Percentiles rank a stretch among this genome's conserved stretches.
Conservation (phyloP, 2,888 invertebrate species). For the Amaurobius ferox region DNA sequence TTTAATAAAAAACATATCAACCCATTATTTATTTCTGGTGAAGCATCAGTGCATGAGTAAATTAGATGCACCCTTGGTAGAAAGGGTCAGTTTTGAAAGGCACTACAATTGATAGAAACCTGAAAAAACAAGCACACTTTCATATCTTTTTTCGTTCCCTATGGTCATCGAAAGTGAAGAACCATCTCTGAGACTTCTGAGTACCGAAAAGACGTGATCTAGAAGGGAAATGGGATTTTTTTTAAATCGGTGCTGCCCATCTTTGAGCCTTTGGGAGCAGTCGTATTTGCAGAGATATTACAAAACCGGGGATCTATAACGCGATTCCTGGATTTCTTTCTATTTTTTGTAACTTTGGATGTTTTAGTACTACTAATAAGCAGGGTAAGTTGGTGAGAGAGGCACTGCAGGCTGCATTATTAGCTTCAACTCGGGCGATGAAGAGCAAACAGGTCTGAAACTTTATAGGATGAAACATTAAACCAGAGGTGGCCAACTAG, state of each 20-base stretch:
- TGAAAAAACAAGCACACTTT: neutral
- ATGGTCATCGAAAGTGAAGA: slow-evolving; percentile 35
- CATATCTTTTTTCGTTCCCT: slow-evolving; percentile 20
- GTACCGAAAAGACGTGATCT: slow-evolving; percentile 66
- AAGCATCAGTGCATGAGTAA: too few species aligned
- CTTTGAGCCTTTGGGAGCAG: slow-evolving; percentile 44
- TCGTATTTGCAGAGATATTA: slow-evolving; percentile 66
- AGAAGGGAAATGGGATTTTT: slow-evolving; percentile 72
- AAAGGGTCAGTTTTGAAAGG: neutral
- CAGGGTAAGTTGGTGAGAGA: too few species aligned
- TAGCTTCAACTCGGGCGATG: too few species aligned
- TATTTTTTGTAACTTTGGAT: too few species aligned
- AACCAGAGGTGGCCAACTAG: too few species aligned
- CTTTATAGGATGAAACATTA: too few species aligned
- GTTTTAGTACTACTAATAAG: too few species aligned
- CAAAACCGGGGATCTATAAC: slow-evolving; percentile 61
- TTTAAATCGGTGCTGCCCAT: slow-evolving; percentile 56
- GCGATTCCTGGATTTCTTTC: slow-evolving; percentile 27
- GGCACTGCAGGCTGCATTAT: too few species aligned
- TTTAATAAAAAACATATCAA: too few species aligned
- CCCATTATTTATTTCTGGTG: too few species aligned
- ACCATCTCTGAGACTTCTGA: slow-evolving; percentile 31
- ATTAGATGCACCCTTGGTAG: neutral
- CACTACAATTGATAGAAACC: neutral
- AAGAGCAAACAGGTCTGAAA: too few species aligned